These are phyloP conservation scores for Petrocephalus sullivani DNA, from an alignment of 2,797 vertebrate genomes.

Conservation along the genomic window DNA sequence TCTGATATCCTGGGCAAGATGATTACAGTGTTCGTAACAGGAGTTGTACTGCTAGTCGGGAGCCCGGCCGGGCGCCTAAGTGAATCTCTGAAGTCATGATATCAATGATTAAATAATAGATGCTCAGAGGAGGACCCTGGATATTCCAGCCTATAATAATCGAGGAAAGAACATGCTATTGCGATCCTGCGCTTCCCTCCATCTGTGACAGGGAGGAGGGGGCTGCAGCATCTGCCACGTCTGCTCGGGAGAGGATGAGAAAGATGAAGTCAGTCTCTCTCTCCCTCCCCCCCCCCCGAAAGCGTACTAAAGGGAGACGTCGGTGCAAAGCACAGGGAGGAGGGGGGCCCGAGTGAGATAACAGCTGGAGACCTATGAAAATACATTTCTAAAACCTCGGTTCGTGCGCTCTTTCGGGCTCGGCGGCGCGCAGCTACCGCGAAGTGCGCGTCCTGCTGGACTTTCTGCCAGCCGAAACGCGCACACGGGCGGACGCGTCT, in stretches of 20 bases:
- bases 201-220: not conserved
- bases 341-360: constrained; percentile 16
- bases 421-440: not conserved
- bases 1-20: constrained; percentile 7
- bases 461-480: not conserved
- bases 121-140: not conserved
- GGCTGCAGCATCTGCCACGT: constrained; percentile 56
- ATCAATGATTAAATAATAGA: not conserved
- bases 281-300: not conserved
- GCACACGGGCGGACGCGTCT: not conserved
- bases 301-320: constrained; percentile 34
- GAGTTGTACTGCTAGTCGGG: not conserved
- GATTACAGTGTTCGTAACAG: not conserved
- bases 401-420: not conserved
- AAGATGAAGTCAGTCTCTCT: not conserved
- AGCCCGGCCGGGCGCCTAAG: not conserved
- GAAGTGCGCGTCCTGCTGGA: not conserved
- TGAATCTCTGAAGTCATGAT: not conserved
- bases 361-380: not conserved
- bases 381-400: not conserved
- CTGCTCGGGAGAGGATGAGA: constrained; percentile 38
- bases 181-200: not conserved
- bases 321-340: constrained; percentile 40
- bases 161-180: not conserved
- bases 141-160: not conserved